These are phyloP conservation scores for Murina feae DNA, from an alignment of 2,113 vertebrate species.

Conservation along the genomic window DNA sequence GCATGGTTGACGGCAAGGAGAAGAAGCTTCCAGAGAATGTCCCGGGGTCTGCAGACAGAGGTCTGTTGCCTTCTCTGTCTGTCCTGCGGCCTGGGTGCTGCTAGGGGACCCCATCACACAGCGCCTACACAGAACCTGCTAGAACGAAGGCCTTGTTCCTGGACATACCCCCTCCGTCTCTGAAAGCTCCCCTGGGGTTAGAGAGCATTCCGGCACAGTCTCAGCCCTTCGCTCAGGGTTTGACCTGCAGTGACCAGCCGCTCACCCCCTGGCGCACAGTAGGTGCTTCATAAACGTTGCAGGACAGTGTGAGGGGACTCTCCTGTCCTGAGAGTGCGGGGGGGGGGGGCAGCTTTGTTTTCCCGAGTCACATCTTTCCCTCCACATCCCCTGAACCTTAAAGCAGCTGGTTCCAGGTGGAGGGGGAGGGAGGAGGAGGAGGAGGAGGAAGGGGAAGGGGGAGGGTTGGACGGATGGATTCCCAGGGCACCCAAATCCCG, in stretches of 20 bases:
- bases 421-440: no score
- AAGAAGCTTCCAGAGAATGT: not conserved
- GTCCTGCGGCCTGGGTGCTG: not conserved
- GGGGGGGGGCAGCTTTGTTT: not conserved
- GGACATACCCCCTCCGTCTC: not conserved
- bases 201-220: not conserved
- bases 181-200: not conserved
- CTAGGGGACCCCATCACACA: not conserved
- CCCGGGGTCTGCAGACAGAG: not conserved
- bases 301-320: not conserved
- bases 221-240: not conserved
- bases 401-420: accelerated
- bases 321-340: not conserved
- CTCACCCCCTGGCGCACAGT: not conserved
- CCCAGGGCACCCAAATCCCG: not conserved
- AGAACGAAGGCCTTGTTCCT: not conserved
- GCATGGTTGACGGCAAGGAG: not conserved
- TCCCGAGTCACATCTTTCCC: not conserved
- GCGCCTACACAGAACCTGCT: not conserved
- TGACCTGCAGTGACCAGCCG: not conserved
- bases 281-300: not conserved
- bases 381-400: not conserved
- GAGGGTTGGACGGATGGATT: not conserved
- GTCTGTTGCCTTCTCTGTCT: not conserved
- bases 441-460: no score